Evolutionary conservation across 2,888 invertebrate genomes (phyloP).

Genomic region (Drosophila picticornis): DNA sequence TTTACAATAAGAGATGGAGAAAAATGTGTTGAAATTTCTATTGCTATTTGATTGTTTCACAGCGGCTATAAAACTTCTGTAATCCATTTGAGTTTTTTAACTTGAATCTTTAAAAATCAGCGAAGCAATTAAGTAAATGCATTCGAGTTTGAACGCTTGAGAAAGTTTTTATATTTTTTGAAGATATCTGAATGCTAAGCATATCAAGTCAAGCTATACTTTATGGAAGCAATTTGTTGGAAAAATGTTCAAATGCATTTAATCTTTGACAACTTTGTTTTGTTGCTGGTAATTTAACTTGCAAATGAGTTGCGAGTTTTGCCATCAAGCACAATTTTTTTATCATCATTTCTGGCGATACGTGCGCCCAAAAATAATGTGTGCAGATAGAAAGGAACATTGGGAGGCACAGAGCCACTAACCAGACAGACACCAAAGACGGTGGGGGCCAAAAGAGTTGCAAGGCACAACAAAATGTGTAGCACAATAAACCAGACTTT

Average conservation of each 20-base stretch:
- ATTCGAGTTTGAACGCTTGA: neutral
- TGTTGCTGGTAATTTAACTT: constrained; percentile 40
- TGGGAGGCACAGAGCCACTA: constrained; percentile 16
- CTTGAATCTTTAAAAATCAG: neutral
- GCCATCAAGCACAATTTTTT: constrained; percentile 28
- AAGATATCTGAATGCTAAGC: neutral
- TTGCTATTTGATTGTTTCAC: neutral
- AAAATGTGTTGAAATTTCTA: neutral
- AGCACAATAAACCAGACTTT: constrained; percentile 10
- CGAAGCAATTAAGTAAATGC: constrained; percentile 3
- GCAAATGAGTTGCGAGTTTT: constrained; percentile 54
- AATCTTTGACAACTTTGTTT: constrained; percentile 30
- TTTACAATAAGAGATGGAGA: neutral
- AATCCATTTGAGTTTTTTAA: neutral
- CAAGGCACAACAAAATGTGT: constrained; percentile 20
- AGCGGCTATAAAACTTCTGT: neutral
- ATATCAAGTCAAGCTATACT: neutral
- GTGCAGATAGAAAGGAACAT: constrained; percentile 14
- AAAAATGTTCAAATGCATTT: constrained; percentile 23
- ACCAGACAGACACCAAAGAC: neutral
- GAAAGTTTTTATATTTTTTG: neutral
- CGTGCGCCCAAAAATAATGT: constrained; percentile 38
- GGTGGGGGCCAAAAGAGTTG: neutral
- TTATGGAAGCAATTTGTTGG: constrained; percentile 13
- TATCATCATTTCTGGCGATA: constrained; percentile 50